Percentiles rank a stretch among this genome's conserved stretches.
phyloP scores from a whole-genome alignment of 2,113 vertebrate species.

The Athene noctua region DNA sequence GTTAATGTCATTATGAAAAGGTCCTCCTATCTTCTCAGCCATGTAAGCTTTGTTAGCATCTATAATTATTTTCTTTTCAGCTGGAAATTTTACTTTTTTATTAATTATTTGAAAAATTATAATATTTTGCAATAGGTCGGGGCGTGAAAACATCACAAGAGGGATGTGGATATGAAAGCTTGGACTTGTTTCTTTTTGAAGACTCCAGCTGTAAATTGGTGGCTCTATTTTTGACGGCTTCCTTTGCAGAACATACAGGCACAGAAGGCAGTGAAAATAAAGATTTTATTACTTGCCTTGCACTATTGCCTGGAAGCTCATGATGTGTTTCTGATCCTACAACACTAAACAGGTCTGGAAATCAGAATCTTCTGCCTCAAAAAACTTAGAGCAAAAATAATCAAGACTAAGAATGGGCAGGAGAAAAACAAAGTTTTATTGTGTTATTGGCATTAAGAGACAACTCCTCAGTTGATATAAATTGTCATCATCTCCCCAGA shows the following conservation, averaged over 20 bases:
- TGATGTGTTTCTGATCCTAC: neutral
- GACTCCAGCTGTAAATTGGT: neutral
- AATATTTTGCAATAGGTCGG: neutral
- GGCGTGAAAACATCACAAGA: neutral
- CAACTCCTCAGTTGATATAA: neutral
- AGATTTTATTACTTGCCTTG: conserved; percentile 7
- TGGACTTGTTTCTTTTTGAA: neutral
- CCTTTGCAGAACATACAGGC: neutral
- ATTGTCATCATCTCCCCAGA: neutral
- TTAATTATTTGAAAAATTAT: neutral
- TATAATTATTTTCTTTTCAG: neutral
- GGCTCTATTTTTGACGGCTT: neutral
- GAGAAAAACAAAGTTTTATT: neutral
- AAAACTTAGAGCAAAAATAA: neutral
- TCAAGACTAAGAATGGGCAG: neutral
- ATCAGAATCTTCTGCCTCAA: neutral
- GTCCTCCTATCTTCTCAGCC: neutral
- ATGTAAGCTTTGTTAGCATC: neutral
- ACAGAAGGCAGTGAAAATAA: neutral
- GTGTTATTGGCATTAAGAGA: neutral
- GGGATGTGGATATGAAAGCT: neutral
- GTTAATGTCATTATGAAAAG: neutral
- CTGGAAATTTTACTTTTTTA: neutral
- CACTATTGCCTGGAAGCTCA: neutral
- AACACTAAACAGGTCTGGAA: neutral